These are phyloP conservation scores for Chrysolina americana DNA, from an alignment of 2,888 invertebrate genomes.

Conservation along the genomic window DNA sequence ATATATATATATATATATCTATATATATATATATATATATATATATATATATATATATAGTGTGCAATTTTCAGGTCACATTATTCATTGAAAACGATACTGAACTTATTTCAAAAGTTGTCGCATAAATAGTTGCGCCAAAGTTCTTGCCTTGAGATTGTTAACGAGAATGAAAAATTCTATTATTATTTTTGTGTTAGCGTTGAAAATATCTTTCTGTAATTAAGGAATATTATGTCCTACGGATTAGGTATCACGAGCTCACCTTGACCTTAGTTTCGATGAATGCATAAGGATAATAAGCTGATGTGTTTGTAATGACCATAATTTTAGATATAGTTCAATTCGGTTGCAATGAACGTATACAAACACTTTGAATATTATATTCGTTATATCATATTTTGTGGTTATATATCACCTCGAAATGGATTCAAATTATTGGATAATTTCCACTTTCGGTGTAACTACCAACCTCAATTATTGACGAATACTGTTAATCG, in stretches of 20 bases:
- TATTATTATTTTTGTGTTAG: too few species aligned
- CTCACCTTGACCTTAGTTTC: slow-evolving; percentile 1
- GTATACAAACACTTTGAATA: not conserved
- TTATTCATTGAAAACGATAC: too few species aligned
- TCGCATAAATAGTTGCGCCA: too few species aligned
- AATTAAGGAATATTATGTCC: not conserved
- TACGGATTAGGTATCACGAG: not conserved
- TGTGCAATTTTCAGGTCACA: too few species aligned
- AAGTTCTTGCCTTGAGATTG: too few species aligned
- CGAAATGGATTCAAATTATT: slow-evolving; percentile 13
- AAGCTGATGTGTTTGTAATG: not conserved
- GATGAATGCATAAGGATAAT: not conserved
- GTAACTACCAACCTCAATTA: not conserved
- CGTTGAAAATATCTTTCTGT: not conserved
- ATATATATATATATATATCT: too few species aligned
- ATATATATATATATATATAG: too few species aligned
- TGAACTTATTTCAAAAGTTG: too few species aligned
- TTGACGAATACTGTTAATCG: not conserved
- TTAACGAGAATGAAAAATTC: too few species aligned
- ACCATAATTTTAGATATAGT: slow-evolving; percentile 9
- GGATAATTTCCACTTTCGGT: not conserved
- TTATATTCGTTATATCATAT: slow-evolving; percentile 19
- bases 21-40: too few species aligned
- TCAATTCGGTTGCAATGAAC: slow-evolving; percentile 10
- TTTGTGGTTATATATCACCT: not conserved